Evolutionary conservation across 1,140 invertebrate species (phyloP).

Genomic region (Dreissena polymorpha): DNA sequence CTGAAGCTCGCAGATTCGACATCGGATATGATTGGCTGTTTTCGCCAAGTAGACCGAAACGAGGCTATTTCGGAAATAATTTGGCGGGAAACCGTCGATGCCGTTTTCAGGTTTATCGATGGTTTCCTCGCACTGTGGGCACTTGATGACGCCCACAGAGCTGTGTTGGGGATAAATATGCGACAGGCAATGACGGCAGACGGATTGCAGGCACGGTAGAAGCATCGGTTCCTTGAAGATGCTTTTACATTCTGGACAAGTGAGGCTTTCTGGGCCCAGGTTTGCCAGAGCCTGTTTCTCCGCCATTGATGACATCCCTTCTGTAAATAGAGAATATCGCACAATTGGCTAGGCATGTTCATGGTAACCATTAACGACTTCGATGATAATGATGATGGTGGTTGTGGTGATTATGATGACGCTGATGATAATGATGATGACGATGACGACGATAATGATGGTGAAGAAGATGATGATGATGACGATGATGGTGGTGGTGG

Average conservation of each 20-base stretch:
- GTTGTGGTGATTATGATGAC: too few species aligned
- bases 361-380: not conserved
- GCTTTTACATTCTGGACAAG: constrained; percentile 33
- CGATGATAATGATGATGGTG: too few species aligned
- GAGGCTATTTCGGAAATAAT: constrained; percentile 41
- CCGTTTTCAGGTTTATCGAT: constrained; percentile 42
- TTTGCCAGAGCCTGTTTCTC: not conserved
- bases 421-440: too few species aligned
- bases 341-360: not conserved
- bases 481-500: too few species aligned
- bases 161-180: constrained; percentile 11
- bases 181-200: constrained; percentile 32
- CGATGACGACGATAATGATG: too few species aligned
- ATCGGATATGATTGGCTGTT: constrained; percentile 43
- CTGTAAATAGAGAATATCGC: not conserved
- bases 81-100: constrained; percentile 41
- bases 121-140: constrained; percentile 32
- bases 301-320: not conserved
- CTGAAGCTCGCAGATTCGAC: constrained; percentile 51
- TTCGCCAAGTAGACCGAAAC: constrained; percentile 36
- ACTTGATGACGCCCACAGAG: constrained; percentile 15
- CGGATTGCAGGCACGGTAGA: constrained; percentile 47
- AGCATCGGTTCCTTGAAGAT: constrained; percentile 24
- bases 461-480: too few species aligned
- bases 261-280: not conserved